Conservation (phyloP, 2,797 vertebrate species). For the Acanthurus lineatus region DNA sequence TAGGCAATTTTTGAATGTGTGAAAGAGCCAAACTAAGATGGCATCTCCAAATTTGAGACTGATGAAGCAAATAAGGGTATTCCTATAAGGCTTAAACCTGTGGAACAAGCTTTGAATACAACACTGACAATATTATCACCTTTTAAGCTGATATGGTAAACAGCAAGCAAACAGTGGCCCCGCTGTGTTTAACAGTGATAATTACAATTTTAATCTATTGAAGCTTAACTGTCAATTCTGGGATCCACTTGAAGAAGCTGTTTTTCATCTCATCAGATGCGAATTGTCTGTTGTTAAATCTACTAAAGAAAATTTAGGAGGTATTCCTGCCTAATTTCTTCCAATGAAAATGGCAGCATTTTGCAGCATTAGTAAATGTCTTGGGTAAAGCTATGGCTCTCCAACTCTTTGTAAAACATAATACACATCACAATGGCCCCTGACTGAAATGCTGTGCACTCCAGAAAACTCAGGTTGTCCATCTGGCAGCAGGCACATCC, state of each 20-base stretch:
- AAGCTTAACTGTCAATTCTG: background rate
- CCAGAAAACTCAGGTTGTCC: constrained; percentile 75
- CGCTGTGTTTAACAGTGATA: too few species aligned
- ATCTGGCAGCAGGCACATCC: constrained; percentile 79
- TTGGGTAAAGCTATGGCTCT: constrained; percentile 34
- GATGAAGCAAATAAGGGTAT: background rate
- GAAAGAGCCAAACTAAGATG: background rate
- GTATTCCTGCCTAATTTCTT: constrained; percentile 9
- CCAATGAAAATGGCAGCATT: constrained; percentile 39
- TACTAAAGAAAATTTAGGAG: constrained; percentile 2
- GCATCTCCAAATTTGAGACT: background rate
- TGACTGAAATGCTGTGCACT: constrained; percentile 65
- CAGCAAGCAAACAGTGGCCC: too few species aligned
- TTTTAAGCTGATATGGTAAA: too few species aligned
- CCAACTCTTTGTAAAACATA: constrained; percentile 47
- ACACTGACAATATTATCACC: background rate
- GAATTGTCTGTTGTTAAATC: constrained; percentile 11
- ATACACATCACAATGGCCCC: constrained; percentile 48
- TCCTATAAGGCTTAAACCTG: background rate
- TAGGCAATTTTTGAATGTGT: background rate
- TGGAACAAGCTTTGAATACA: background rate
- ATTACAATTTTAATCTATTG: too few species aligned
- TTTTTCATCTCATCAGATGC: background rate
- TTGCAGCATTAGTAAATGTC: constrained; percentile 36
- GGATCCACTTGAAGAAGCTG: background rate